Evolutionary conservation across 2,797 vertebrate species (phyloP).

Genomic region (Anguilla marmorata): DNA sequence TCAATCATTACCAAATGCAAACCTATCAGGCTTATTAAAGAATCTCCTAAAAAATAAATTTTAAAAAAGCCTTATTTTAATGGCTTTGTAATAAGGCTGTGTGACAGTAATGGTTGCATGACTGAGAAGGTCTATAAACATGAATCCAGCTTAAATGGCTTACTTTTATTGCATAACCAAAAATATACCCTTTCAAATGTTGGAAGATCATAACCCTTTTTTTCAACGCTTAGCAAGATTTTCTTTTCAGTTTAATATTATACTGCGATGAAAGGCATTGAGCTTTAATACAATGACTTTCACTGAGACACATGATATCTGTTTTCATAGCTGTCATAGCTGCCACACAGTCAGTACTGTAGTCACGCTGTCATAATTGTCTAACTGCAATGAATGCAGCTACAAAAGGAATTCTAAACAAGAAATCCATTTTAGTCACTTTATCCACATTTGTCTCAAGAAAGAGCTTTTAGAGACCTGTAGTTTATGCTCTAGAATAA

Average conservation of each 20-base stretch:
- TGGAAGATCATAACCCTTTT: neutral
- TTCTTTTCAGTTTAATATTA: neutral
- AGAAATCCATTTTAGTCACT: neutral
- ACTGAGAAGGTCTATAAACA: conserved; percentile 38
- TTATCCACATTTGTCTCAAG: neutral
- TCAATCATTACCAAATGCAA: conserved; percentile 47
- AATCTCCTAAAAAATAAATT: conserved; percentile 39
- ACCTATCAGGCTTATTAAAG: conserved; percentile 47
- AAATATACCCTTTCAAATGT: neutral
- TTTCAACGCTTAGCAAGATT: neutral
- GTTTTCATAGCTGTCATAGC: neutral
- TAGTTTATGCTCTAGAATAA: neutral
- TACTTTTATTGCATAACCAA: neutral
- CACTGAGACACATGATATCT: neutral
- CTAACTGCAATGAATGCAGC: neutral
- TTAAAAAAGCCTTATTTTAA: no score
- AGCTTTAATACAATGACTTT: neutral
- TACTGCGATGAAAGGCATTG: neutral
- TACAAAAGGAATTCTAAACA: neutral
- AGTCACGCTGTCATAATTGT: neutral
- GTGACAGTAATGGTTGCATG: conserved; percentile 34
- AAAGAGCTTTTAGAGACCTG: neutral
- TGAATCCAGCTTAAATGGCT: conserved; percentile 18
- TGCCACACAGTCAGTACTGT: neutral
- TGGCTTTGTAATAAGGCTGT: conserved; percentile 29